phyloP scores from a whole-genome alignment of 1,140 invertebrate species.

The Drosophila novamexicana region DNA sequence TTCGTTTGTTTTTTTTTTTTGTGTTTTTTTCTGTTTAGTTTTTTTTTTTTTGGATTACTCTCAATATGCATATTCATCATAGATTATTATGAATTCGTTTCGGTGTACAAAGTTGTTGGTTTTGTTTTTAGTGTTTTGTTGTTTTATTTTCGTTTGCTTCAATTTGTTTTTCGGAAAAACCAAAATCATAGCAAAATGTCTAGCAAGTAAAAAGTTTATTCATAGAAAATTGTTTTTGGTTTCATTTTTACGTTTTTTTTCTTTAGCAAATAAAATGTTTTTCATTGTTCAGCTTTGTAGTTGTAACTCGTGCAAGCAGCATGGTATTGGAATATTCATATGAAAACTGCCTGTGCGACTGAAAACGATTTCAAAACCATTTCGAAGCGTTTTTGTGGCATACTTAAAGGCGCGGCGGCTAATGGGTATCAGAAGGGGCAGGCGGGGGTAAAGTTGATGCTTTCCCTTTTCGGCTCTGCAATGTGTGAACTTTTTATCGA shows the following conservation, averaged over 20 bases:
- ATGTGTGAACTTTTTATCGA: too few relatives aligned
- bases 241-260: not conserved
- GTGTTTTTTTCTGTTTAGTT: slow-evolving; percentile 20
- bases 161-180: slow-evolving; percentile 43
- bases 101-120: slow-evolving; percentile 83
- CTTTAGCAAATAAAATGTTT: slow-evolving; percentile 56
- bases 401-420: slow-evolving; percentile 6
- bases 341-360: slow-evolving; percentile 34
- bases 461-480: not conserved
- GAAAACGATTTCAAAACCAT: slow-evolving; percentile 27
- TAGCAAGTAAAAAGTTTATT: slow-evolving; percentile 38
- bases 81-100: slow-evolving; percentile 81
- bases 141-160: slow-evolving; percentile 45
- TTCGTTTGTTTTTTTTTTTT: slow-evolving; percentile 34
- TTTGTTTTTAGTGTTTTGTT: slow-evolving; percentile 71
- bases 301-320: slow-evolving; percentile 68
- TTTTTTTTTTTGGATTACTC: slow-evolving; percentile 47
- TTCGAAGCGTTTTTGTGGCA: slow-evolving; percentile 28
- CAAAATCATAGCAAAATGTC: slow-evolving; percentile 57
- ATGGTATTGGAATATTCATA: slow-evolving; percentile 45
- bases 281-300: slow-evolving; percentile 47
- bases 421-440: not conserved
- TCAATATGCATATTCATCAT: slow-evolving; percentile 71
- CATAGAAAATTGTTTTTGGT: slow-evolving; percentile 37
- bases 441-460: not conserved